phyloP scores from a whole-genome alignment of 2,888 invertebrate genomes.

The Volucella bombylans region DNA sequence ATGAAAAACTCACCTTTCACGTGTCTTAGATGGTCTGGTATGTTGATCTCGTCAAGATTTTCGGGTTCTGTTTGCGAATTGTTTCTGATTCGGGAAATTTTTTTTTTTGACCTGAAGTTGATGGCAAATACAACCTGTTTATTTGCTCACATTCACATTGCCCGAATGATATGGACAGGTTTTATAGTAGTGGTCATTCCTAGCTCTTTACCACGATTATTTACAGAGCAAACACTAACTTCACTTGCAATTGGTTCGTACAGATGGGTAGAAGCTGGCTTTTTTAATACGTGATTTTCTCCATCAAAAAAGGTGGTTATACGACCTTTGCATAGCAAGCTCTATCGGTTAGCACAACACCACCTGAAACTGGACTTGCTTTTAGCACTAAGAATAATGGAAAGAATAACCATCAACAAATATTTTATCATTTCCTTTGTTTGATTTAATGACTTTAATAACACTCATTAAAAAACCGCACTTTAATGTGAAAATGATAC shows the following conservation, averaged over 20 bases:
- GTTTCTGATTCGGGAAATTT: not conserved
- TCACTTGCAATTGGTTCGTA: no score
- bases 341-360: not conserved
- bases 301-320: not conserved
- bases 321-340: not conserved
- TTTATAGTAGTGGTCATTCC: not conserved
- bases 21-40: constrained; percentile 10
- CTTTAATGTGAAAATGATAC: no score
- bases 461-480: no score
- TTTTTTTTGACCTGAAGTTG: constrained; percentile 8
- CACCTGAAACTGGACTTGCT: not conserved
- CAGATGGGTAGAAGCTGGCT: constrained; percentile 1
- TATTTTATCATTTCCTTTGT: no score
- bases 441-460: no score
- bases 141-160: no score
- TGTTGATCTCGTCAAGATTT: not conserved
- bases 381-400: not conserved
- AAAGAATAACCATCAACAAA: no score
- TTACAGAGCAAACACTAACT: constrained; percentile 15
- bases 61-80: not conserved
- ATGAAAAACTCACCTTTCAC: constrained; percentile 1
- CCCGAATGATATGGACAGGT: not conserved
- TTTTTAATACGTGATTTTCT: no score
- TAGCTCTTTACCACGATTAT: constrained; percentile 8
- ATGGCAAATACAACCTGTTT: not conserved